Evolutionary conservation across 2,113 vertebrate species (phyloP), one percentile per base, ranked within the genome.

Genomic region (Arothron firmamentum): DNA sequence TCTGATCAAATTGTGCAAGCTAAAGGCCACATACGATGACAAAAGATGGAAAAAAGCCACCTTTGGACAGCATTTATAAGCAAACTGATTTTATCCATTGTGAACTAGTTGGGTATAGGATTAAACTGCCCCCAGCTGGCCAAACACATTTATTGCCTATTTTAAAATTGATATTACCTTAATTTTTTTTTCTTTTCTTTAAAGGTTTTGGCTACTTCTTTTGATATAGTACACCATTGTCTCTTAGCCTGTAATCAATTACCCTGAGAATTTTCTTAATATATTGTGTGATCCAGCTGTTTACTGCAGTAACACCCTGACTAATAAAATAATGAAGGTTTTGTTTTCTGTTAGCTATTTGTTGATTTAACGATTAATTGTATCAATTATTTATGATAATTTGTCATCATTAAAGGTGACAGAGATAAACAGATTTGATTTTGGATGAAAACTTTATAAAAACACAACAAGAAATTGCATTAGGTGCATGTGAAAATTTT

Each of bases 231-330:
- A 67, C 59, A 52, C 62, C 62, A 49, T 68, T 28, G 52, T 65
- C 73, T 74, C 31, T 59, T 56, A 5, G 20, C 31, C 7, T 17
- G 34, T 2, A 49, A 53, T 28, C 2, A 18, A 5, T n/a, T 17
- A 17, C 12, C 55, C 16, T 48, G 19, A 1, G 52, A 17, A 47
- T 50, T 48, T n/a, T 50, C 45, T 14, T 15, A 25, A 38, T 20
- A 13, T 8, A 0, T 23, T 45, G n/a, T 50, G 23, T 53, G 45
- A 48, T 31, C 21, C 14, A 49, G 25, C 25, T 49, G 18, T 52
- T 57, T 59, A 52, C 58, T 53, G 9, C 59, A 41, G 69, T 59
- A 56, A 71, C 58, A 28, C 74, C 64, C 51, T 67, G 55, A 67
- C 59, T 70, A 52, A 67, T 65, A 48, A 57, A 46, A 72, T 55